phyloP scores from a whole-genome alignment of 1,140 invertebrate genomes.

The Bombyx mori region ASM3026992v2 NC_085114.1:8903001-8903500 shows the following conservation, averaged over 20 bases:
- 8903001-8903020: conserved; percentile 5
- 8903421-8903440: neutral
- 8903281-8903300: conserved; percentile 24
- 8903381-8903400: neutral
- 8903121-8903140: too few species aligned
- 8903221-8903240: conserved; percentile 20
- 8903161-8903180: conserved; percentile 5
- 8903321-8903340: too few species aligned
- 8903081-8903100: too few species aligned
- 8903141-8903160: neutral
- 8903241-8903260: conserved; percentile 11
- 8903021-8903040: conserved; percentile 19
- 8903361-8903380: too few species aligned
- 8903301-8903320: conserved; percentile 6
- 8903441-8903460: neutral
- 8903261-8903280: neutral
- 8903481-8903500: conserved; percentile 2
- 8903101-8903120: too few species aligned
- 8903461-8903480: neutral
- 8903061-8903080: conserved; percentile 4
- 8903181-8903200: conserved; percentile 16
- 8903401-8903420: neutral
- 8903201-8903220: conserved; percentile 21
- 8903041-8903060: conserved; percentile 18
- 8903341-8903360: too few species aligned